Evolutionary conservation across 2,113 vertebrate species (phyloP).

Genomic region (Bubo bubo): DNA sequence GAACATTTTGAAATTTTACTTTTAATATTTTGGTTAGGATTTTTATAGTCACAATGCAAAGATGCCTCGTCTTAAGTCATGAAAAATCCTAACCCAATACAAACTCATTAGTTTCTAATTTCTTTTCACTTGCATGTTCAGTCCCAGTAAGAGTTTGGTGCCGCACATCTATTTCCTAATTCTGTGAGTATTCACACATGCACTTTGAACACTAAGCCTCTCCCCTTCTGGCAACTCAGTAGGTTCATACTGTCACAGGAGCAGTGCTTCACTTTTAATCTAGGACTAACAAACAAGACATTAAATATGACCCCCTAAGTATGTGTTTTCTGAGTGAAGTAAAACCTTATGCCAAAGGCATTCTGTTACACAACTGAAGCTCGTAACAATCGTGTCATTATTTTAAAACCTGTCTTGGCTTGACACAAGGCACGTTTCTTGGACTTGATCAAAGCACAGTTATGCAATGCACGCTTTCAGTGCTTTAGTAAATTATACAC

Average conservation of each 20-base stretch:
- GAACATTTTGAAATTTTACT: neutral
- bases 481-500: slow-evolving; percentile 75
- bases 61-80: rapidly evolving
- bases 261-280: neutral
- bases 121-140: neutral
- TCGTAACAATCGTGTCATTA: neutral
- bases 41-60: neutral
- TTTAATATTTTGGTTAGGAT: neutral
- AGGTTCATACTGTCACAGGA: neutral
- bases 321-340: neutral
- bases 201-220: neutral
- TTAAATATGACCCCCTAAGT: neutral
- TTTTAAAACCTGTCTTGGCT: slow-evolving; percentile 51
- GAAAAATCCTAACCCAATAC: neutral
- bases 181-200: neutral
- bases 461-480: slow-evolving; percentile 57
- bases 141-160: neutral
- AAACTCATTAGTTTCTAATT: neutral
- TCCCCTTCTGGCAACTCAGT: neutral
- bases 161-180: neutral
- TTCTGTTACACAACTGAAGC: neutral
- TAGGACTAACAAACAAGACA: neutral
- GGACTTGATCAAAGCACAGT: slow-evolving; percentile 72
- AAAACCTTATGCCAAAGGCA: slow-evolving; percentile 8
- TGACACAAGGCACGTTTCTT: slow-evolving; percentile 82